Evolutionary conservation across 2,888 invertebrate genomes (phyloP), one percentile per base, ranked within the genome.

Genomic region (Dysmachus trigonus): DNA sequence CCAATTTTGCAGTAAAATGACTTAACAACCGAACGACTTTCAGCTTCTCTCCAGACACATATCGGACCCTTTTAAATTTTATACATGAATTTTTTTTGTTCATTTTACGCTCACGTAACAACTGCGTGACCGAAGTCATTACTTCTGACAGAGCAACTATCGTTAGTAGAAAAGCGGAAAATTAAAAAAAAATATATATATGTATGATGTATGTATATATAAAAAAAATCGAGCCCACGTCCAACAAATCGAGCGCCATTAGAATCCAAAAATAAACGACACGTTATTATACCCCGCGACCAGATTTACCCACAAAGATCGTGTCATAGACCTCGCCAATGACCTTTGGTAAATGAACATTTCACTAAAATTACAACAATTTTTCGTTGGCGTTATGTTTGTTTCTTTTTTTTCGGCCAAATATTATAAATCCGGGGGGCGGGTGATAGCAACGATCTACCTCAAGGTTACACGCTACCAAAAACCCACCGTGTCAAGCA

Each of bases 281-380:
- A 71, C 72, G 53, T 35, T 35, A 41, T 41, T 41, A 41, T 41
- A 62, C 71, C 13, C 62, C 62, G 30, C 79, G 22, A 79, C 8
- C 47, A 27, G 10, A 22, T 31, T 83, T 83, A 83, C 72, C 38
- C 38, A 10, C 38, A 18, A 22, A 81, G 35, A 72, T 41, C 71
- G 72, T 83, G 83, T 83, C 83, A 72, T 83, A 83, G 83, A 83
- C 83, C 83, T 83, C 83, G 10, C 27, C 33, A 38, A 72, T 83
- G 83, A 83, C 83, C 83, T 83, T 83, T 83, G 83, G 72, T 83
- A 83, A 41, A 83, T 83, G 72, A 83, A 71, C 71, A 72, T 33
- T 83, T 72, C 38, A 5, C 82, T 71, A 3, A 81, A 81, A 81
- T 81, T 81, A 81, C 81, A 73, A 73, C 35, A 18, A 33, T 73